phyloP scores from a whole-genome alignment of 92 coral and sea anemone genomes.

The Epizoanthus rinbou region DNA sequence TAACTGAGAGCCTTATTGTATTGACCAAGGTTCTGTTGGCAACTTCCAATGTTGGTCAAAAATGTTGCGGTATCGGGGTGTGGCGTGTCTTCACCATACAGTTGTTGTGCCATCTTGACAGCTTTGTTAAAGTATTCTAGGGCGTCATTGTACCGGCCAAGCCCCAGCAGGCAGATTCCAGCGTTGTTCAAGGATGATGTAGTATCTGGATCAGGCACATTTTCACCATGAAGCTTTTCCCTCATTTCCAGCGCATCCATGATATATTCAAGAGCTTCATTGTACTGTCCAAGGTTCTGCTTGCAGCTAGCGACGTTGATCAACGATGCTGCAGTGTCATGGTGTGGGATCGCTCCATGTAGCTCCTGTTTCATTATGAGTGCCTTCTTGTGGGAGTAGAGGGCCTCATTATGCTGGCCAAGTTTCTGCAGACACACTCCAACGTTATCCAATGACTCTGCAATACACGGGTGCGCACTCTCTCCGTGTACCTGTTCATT shows the following conservation, averaged over 20 bases:
- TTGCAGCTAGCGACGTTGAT: not conserved
- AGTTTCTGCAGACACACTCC: conserved; percentile 14
- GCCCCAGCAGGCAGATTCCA: not conserved
- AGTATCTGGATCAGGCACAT: not conserved
- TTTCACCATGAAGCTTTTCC: too few species aligned
- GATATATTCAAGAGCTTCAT: too few species aligned
- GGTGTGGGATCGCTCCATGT: not conserved
- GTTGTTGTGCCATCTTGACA: too few species aligned
- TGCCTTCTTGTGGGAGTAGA: not conserved
- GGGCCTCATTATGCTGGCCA: conserved; percentile 4
- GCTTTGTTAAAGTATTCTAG: not conserved
- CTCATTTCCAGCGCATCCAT: not conserved
- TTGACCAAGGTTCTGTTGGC: not conserved
- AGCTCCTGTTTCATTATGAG: not conserved
- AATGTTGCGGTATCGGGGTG: conserved; percentile 6
- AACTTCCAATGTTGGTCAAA: not conserved
- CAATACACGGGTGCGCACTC: not conserved
- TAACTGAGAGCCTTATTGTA: not conserved
- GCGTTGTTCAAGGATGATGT: conserved; percentile 8
- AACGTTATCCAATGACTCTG: conserved; percentile 14
- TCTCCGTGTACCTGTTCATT: not conserved
- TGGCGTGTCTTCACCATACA: not conserved
- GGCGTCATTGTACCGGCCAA: not conserved
- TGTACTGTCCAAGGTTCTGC: not conserved
- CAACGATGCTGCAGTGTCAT: not conserved